These are phyloP conservation scores for Hyperoplus lanceolatus DNA, from an alignment of 2,797 vertebrate genomes.

Conservation along the genomic window DNA sequence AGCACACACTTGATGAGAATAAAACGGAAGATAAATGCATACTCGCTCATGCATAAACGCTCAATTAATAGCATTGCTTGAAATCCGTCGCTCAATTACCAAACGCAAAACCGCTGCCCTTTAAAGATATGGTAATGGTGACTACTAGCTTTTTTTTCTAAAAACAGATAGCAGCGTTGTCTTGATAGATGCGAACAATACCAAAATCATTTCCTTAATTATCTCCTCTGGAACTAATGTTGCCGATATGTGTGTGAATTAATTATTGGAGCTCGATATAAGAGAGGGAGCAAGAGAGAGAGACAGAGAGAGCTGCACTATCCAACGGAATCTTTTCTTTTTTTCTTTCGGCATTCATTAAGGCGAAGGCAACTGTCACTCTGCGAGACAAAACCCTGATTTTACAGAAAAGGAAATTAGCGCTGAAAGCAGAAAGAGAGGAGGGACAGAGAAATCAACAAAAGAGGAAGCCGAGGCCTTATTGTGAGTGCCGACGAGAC, in stretches of 20 bases:
- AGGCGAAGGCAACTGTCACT: constrained; percentile 79
- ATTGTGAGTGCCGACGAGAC: constrained; percentile 74
- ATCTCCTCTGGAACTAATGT: constrained; percentile 83
- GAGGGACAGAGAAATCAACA: constrained; percentile 77
- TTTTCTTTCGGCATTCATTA: constrained; percentile 76
- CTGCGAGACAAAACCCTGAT: constrained; percentile 82
- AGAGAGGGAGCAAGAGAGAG: constrained; percentile 57
- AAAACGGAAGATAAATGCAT: constrained; percentile 72
- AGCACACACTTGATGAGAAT: constrained; percentile 68
- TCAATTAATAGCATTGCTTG: constrained; percentile 82
- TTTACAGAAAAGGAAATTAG: constrained; percentile 85
- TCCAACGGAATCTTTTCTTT: constrained; percentile 72
- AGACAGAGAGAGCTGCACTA: constrained; percentile 64
- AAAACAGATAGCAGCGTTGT: constrained; percentile 75
- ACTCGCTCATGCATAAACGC: constrained; percentile 50
- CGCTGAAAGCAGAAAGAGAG: constrained; percentile 69
- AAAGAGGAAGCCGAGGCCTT: constrained; percentile 74
- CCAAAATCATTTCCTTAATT: constrained; percentile 84
- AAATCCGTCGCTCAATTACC: constrained; percentile 82
- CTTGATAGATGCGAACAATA: constrained; percentile 82
- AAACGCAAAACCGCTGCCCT: constrained; percentile 77
- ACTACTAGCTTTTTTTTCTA: constrained; percentile 70
- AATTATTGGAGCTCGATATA: constrained; percentile 81
- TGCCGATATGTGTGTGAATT: constrained; percentile 83
- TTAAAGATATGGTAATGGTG: constrained; percentile 82